Evolutionary conservation across 2,888 invertebrate genomes (phyloP), one percentile per base, ranked within the genome.

Genomic region (Clitarchus hookeri): DNA sequence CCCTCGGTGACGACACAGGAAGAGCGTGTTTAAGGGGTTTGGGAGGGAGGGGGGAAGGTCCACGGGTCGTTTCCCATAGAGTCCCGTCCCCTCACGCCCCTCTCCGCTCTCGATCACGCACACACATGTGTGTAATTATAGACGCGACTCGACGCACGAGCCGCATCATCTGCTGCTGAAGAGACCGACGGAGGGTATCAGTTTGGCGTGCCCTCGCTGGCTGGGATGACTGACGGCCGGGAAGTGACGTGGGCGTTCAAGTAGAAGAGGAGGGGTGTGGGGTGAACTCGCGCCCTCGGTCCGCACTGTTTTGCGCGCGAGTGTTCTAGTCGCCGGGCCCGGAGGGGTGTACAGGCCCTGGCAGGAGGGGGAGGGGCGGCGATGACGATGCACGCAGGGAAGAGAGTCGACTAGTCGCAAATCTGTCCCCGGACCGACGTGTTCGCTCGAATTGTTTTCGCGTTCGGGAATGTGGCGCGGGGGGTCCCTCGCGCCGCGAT

Each of bases 61-160:
- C 65, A 65, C n/a, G 65, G n/a, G 65, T n/a, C 19, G 65, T n/a
- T 65, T 65, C 65, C 65, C 65, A 65, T 65, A n/a, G 65, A 16
- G 19, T 65, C 65, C 65, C n/a, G 11, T n/a, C 65, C n/a, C 23
- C 65, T 23, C n/a, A 65, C 65, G n/a, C 48, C 48, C 48, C 11
- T 48, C 48, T 48, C 48, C 48, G 8, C 48, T 48, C 48, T 48
- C 65, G 65, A 65, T 65, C 1, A 23, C 65, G 65, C 65, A n/a
- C 65, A n/a, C 65, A n/a, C 65, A 65, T n/a, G 65, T n/a, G 65
- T 23, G 65, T 65, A 65, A 65, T 65, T 65, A 65, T 65, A 65
- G 65, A 19, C 48, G 12, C 48, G 48, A 16, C 48, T 16, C 48
- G 48, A 48, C 65, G 65, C 65, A 65, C 65, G 65, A 65, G 65